phyloP scores from a whole-genome alignment of 2,797 vertebrate species.

The Rhyacichthys aspro region DNA sequence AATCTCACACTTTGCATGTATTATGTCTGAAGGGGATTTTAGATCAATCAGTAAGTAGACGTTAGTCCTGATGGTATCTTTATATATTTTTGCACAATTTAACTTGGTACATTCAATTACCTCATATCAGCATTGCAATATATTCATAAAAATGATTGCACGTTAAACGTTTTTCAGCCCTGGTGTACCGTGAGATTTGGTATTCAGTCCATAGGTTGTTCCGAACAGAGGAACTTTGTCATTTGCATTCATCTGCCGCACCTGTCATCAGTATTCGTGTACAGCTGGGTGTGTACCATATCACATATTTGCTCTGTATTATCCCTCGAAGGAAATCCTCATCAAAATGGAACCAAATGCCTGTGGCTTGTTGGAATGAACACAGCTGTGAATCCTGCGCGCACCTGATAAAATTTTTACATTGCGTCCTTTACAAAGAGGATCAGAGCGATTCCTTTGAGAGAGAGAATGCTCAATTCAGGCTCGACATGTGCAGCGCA shows the following conservation, averaged over 20 bases:
- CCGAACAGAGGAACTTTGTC: not conserved
- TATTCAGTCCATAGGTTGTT: too few species aligned
- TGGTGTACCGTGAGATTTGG: not conserved
- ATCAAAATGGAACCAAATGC: conserved; percentile 43
- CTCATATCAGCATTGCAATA: too few species aligned
- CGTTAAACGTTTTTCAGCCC: not conserved
- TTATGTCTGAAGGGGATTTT: too few species aligned
- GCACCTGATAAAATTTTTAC: conserved; percentile 62
- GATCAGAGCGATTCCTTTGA: conserved; percentile 53
- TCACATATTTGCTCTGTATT: conserved; percentile 40
- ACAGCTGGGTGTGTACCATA: conserved; percentile 23
- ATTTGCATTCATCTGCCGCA: conserved; percentile 25
- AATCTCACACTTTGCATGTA: too few species aligned
- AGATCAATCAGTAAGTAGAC: too few species aligned
- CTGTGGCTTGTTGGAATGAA: conserved; percentile 38
- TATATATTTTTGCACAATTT: too few species aligned
- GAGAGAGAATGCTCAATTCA: conserved; percentile 42
- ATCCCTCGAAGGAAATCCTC: conserved; percentile 50
- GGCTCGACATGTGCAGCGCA: conserved; percentile 43
- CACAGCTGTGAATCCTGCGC: conserved; percentile 46
- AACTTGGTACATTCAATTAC: too few species aligned
- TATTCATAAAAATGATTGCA: not conserved
- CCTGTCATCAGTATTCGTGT: conserved; percentile 30
- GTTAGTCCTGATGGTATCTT: too few species aligned
- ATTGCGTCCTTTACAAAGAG: conserved; percentile 47